These are phyloP conservation scores for Cephus nigrinus DNA, from an alignment of 2,888 invertebrate species.

Conservation along the genomic window DNA sequence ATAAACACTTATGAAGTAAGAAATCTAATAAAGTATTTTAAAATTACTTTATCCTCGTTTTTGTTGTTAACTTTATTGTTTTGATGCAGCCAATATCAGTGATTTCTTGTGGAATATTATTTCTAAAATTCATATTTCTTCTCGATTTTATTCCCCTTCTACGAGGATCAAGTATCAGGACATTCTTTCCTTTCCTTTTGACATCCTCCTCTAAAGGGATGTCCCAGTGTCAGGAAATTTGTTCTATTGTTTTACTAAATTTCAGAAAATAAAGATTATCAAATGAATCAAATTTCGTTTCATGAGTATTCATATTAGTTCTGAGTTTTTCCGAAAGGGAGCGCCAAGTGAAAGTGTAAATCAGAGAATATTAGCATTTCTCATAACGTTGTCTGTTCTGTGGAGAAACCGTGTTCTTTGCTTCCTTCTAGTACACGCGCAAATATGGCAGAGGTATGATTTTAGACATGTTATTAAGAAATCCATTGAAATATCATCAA, in stretches of 20 bases:
- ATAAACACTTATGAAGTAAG: not conserved
- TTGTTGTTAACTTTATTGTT: not conserved
- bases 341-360: not conserved
- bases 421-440: conserved; percentile 27
- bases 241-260: not conserved
- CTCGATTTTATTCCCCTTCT: too few species aligned
- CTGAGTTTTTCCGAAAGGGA: not conserved
- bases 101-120: not conserved
- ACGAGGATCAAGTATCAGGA: too few species aligned
- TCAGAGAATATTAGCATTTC: not conserved
- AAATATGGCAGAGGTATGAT: conserved; percentile 45
- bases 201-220: too few species aligned
- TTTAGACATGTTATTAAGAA: conserved; percentile 8
- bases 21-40: not conserved
- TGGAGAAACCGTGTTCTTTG: not conserved
- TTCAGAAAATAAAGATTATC: too few species aligned
- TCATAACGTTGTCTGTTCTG: not conserved
- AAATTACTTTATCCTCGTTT: not conserved
- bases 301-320: not conserved
- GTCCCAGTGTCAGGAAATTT: too few species aligned
- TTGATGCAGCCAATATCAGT: not conserved
- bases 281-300: not conserved
- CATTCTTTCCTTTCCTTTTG: too few species aligned
- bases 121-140: not conserved
- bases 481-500: conserved; percentile 10